Percentiles rank a stretch among this genome's conserved stretches.
Evolutionary conservation across 2,797 vertebrate species (phyloP).

Genomic region (Poeciliopsis paucimaculata): DNA sequence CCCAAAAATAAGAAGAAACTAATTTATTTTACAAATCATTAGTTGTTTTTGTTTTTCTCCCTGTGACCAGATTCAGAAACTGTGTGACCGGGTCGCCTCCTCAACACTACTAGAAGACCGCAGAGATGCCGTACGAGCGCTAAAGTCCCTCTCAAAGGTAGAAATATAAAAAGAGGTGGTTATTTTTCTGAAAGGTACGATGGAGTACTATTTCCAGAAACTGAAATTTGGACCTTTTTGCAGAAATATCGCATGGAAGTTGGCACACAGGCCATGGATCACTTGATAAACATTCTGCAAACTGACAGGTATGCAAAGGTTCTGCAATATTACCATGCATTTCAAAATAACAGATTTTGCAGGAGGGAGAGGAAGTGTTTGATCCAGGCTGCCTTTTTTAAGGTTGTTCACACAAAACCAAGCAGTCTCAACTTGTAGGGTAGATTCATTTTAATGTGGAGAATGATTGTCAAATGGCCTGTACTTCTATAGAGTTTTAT

Average conservation of each 20-base stretch:
- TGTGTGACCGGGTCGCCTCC: conserved; percentile 95
- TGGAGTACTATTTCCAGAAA: background rate
- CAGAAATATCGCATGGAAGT: conserved; percentile 98
- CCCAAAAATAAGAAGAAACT: background rate
- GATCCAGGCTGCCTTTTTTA: background rate
- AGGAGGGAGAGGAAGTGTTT: background rate
- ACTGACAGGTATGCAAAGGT: conserved; percentile 87
- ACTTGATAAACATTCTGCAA: conserved; percentile 92
- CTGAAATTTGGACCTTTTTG: background rate
- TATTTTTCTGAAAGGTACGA: background rate
- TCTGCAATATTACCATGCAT: background rate
- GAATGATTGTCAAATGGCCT: background rate
- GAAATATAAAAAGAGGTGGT: background rate
- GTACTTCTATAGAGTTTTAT: too few relatives aligned
- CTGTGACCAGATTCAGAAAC: conserved; percentile 91
- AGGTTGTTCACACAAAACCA: background rate
- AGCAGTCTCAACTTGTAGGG: background rate
- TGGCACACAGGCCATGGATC: conserved; percentile 94
- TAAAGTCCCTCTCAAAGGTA: conserved; percentile 97
- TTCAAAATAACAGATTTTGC: background rate
- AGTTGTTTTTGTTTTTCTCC: background rate
- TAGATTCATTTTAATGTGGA: background rate
- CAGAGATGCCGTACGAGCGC: conserved; percentile 95
- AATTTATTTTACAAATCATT: background rate
- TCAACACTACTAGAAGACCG: conserved; percentile 95